Evolutionary conservation across 2,888 invertebrate genomes (phyloP), one percentile per base, ranked within the genome.

Genomic region (Bombyx huttoni): DNA sequence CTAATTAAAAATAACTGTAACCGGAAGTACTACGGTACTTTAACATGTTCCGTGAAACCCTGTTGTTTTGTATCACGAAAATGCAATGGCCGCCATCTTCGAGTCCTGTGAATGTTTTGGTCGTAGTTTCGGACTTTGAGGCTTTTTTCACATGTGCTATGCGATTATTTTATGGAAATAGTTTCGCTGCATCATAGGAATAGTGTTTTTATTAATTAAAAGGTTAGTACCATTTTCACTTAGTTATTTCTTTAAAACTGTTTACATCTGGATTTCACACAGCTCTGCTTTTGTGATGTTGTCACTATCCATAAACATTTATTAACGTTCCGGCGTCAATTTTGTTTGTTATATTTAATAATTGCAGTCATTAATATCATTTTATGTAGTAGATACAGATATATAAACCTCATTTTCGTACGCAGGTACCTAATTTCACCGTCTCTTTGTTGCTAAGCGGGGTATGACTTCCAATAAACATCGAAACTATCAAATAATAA

Each of bases 51-150:
- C 81, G 73, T 81, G 85, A 82, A 80, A 81, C 86, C 89, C 89
- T 87, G 87, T 82, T 89, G 89, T 87, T 92, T 93, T 93, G 93
- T 93, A 93, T 93, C 93, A 91, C 90, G 92, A 91, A 91, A 91
- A 92, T 87, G 92, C 90, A 92, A 93, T 93, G 93, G 93, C 93
- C 93, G 93, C 93, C 93, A 93, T 93, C 92, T 93, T 93, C 92
- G 91, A 92, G 90, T 92, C 92, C 92, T 91, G 91, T 92, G 91
- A 91, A 92, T 93, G 92, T 93, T 93, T 93, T 92, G 91, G 90
- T 88, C 88, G 86, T 86, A 88, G 85, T 87, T 86, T 75, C 79
- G 70, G 63, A 83, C 76, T 86, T 81, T 87, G 76, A 85, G 75
- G 79, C 73, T 65, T 79, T 73, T 80, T 81, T 81, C 73, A 56